Evolutionary conservation across 1,140 invertebrate species (phyloP).

Genomic region (Pygmarrhopalites habei): DNA sequence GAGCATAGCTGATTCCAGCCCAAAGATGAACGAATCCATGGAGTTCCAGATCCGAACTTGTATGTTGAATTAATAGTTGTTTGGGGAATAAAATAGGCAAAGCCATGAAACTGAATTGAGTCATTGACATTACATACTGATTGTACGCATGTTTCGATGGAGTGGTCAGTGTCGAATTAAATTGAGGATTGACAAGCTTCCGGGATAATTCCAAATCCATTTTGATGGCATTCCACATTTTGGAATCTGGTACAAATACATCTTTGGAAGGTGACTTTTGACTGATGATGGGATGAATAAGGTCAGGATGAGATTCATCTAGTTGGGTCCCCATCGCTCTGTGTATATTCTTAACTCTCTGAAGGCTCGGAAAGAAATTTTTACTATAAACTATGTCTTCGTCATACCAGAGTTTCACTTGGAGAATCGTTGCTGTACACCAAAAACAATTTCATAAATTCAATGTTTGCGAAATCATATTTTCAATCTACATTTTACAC

Average conservation of each 20-base stretch:
- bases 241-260: not conserved
- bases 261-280: not conserved
- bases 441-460: too few species aligned
- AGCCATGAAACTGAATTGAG: slow-evolving; percentile 45
- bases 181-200: too few species aligned
- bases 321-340: not conserved
- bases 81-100: slow-evolving; percentile 42
- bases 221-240: slow-evolving; percentile 6
- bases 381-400: not conserved
- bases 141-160: slow-evolving; percentile 34
- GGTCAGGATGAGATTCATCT: not conserved
- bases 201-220: not conserved
- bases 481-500: too few species aligned
- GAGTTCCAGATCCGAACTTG: slow-evolving; percentile 40
- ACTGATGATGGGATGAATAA: not conserved
- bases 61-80: slow-evolving; percentile 38
- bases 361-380: not conserved
- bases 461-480: too few species aligned
- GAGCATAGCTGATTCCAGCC: slow-evolving; percentile 43
- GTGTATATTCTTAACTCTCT: slow-evolving; percentile 11
- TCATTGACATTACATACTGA: slow-evolving; percentile 45
- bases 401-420: slow-evolving; percentile 20
- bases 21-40: slow-evolving; percentile 46
- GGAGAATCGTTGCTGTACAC: slow-evolving; percentile 9
- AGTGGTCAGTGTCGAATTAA: too few species aligned